Evolutionary conservation across 2,888 invertebrate species (phyloP).

Genomic region (Piscicola geometra): DNA sequence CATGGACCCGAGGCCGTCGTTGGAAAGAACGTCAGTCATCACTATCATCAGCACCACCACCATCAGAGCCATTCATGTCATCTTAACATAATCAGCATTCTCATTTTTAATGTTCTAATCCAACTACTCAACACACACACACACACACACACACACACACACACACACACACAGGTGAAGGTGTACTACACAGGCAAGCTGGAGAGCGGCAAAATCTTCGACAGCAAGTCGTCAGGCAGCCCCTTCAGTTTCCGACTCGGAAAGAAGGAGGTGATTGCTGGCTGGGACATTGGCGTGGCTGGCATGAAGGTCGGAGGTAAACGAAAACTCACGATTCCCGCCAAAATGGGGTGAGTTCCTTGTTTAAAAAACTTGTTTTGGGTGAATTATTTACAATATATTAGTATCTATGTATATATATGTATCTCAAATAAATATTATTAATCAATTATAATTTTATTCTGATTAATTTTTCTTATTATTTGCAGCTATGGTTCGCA

Average conservation of each 20-base stretch:
- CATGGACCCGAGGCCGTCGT: conserved; percentile 70
- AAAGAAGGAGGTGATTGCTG: conserved; percentile 78
- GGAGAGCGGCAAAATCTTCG: conserved; percentile 78
- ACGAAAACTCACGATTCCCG: conserved; percentile 76
- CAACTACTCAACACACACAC: too few species aligned
- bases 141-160: background rate
- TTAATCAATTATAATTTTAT: too few species aligned
- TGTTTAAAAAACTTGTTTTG: background rate
- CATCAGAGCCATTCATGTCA: too few species aligned
- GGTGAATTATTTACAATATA: too few species aligned
- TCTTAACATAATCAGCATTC: too few species aligned
- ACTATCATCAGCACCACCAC: too few species aligned
- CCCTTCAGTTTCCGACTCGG: conserved; percentile 82
- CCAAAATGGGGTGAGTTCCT: conserved; percentile 73
- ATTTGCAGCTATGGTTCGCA: conserved; percentile 52
- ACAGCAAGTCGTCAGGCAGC: conserved; percentile 68
- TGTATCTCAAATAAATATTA: too few species aligned
- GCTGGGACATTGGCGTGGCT: conserved; percentile 75
- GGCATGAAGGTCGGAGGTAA: conserved; percentile 91
- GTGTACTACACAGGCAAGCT: conserved; percentile 82
- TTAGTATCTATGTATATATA: too few species aligned
- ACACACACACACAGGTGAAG: conserved; percentile 54
- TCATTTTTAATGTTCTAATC: too few species aligned
- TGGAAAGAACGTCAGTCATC: conserved; percentile 64
- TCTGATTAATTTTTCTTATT: background rate